phyloP scores from a whole-genome alignment of 2,113 vertebrate genomes.

The Beaufortia kweichowensis region DNA sequence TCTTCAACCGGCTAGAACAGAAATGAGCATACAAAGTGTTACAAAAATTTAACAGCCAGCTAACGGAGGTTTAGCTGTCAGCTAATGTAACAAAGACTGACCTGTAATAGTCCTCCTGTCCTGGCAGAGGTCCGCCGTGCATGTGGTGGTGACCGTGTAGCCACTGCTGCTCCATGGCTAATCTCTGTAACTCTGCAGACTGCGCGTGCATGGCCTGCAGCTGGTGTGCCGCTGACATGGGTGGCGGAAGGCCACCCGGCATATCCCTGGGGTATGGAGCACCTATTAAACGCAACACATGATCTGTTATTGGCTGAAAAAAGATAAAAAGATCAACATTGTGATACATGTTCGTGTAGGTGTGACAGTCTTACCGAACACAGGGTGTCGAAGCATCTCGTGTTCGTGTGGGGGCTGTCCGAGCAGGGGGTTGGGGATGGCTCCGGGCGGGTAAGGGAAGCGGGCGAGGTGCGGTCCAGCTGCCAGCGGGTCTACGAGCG shows the following conservation, averaged over 20 bases:
- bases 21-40: conserved; percentile 30
- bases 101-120: conserved; percentile 99
- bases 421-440: conserved; percentile 92
- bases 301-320: not conserved
- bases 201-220: conserved; percentile 98
- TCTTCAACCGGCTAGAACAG: conserved; percentile 94
- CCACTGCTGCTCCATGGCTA: conserved; percentile 99
- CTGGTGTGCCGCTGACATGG: conserved; percentile 96
- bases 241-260: conserved; percentile 87
- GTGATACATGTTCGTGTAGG: not conserved
- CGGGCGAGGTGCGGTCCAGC: conserved; percentile 92
- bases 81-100: conserved; percentile 60
- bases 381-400: conserved; percentile 96
- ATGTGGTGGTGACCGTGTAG: conserved; percentile 95
- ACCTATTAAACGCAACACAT: conserved; percentile 68
- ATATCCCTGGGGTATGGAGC: conserved; percentile 91
- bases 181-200: conserved; percentile 93
- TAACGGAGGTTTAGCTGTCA: no score
- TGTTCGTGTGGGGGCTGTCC: conserved; percentile 94
- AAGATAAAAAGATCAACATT: not conserved
- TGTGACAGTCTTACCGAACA: conserved; percentile 83
- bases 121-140: conserved; percentile 92
- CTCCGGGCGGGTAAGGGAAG: conserved; percentile 93
- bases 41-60: no score
- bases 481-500: conserved; percentile 86